Percentiles rank a stretch among this genome's conserved stretches.
phyloP scores from a whole-genome alignment of 2,888 invertebrate species.

The Drosophila pullipes region DNA sequence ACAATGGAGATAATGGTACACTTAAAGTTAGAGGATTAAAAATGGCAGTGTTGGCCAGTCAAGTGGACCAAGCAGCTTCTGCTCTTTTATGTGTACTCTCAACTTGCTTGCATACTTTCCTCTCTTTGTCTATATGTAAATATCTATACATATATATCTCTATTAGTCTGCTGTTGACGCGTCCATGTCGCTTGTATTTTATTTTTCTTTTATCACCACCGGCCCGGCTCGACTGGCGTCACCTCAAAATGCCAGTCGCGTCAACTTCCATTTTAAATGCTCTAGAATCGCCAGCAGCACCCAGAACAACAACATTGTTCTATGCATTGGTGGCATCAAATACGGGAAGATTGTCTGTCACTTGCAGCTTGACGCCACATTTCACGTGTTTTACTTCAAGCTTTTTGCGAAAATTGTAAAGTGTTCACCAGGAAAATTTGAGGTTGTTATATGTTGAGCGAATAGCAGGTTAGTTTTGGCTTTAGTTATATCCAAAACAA shows the following conservation, averaged over 20 bases:
- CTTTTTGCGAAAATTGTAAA: conserved; percentile 34
- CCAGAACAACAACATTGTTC: conserved; percentile 12
- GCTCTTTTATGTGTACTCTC: conserved; percentile 52
- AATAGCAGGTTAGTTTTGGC: neutral
- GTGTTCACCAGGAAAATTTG: conserved; percentile 44
- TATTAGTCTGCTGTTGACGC: conserved; percentile 11
- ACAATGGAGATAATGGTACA: conserved; percentile 4
- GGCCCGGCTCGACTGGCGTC: conserved; percentile 42
- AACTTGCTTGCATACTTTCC: conserved; percentile 6
- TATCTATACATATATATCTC: neutral
- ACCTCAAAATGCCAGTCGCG: conserved; percentile 48
- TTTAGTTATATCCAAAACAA: neutral
- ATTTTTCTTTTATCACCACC: conserved; percentile 31
- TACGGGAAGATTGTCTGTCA: conserved; percentile 45
- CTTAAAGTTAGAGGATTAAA: conserved; percentile 14
- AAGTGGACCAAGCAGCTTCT: neutral
- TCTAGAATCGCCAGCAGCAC: conserved; percentile 21
- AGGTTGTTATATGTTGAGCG: conserved; percentile 14
- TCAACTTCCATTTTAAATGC: conserved; percentile 47
- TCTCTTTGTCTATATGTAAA: neutral
- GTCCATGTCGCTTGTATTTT: conserved; percentile 39
- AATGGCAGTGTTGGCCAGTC: conserved; percentile 6
- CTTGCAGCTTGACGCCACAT: conserved; percentile 34
- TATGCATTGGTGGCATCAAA: conserved; percentile 33
- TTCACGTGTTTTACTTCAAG: conserved; percentile 59